These are phyloP conservation scores for Dryadula phaetusa DNA, from an alignment of 2,888 invertebrate species.

Conservation along the genomic window DNA sequence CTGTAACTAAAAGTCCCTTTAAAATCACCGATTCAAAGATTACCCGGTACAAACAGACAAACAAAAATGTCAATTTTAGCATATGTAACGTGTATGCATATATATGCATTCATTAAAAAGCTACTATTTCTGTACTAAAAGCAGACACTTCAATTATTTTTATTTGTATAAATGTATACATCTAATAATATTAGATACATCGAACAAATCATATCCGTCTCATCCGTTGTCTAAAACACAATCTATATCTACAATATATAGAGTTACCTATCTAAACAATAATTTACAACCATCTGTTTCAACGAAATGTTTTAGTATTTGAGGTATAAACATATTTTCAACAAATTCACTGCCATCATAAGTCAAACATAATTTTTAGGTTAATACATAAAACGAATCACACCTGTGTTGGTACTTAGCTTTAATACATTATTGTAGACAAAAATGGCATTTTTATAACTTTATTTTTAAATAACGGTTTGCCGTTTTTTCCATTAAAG, in stretches of 20 bases:
- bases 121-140: no score
- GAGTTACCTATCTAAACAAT: neutral
- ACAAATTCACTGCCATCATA: constrained; percentile 13
- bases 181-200: no score
- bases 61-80: no score
- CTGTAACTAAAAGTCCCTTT: no score
- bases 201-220: neutral
- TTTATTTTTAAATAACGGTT: neutral
- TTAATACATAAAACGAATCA: constrained; percentile 16
- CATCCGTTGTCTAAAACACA: no score
- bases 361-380: constrained; percentile 21
- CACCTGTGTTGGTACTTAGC: constrained; percentile 13
- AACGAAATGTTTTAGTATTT: constrained; percentile 14
- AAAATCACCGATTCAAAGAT: no score
- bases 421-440: neutral
- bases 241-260: neutral
- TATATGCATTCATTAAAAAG: no score
- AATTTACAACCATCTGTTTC: constrained; percentile 20
- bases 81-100: no score
- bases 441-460: neutral
- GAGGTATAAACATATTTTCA: constrained; percentile 13
- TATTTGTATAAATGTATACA: no score
- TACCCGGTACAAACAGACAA: no score
- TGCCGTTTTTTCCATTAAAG: no score
- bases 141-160: no score